Conservation (phyloP, 2,888 invertebrate genomes). For the Caenorhabditis plicata region DNA sequence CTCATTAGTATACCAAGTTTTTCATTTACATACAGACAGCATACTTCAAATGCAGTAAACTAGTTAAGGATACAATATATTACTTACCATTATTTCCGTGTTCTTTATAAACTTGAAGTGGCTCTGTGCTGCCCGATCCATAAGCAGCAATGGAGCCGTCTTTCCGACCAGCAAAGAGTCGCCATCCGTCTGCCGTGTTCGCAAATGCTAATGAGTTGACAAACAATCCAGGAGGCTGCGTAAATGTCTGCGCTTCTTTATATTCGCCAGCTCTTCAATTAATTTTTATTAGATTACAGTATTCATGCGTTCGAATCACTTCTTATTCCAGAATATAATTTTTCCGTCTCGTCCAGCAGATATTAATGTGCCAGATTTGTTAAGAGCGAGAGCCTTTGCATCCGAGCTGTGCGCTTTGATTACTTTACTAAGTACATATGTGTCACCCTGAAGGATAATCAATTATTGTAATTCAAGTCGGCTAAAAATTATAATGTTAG, state of each 20-base stretch:
- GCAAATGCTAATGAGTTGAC: constrained; percentile 52
- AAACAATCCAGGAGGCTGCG: constrained; percentile 26
- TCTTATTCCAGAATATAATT: constrained; percentile 43
- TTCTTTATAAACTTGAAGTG: constrained; percentile 21
- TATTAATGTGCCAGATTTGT: constrained; percentile 32
- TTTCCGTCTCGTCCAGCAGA: constrained; percentile 53
- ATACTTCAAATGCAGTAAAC: constrained; percentile 66
- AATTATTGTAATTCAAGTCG: no score
- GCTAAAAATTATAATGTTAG: no score
- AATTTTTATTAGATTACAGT: constrained; percentile 1
- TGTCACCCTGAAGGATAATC: constrained; percentile 10
- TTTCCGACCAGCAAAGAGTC: constrained; percentile 40
- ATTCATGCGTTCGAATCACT: constrained; percentile 17
- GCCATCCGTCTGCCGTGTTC: constrained; percentile 34
- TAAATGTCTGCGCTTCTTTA: constrained; percentile 6
- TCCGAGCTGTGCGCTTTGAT: constrained; percentile 41
- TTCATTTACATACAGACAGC: constrained; percentile 67
- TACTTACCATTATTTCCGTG: constrained; percentile 41
- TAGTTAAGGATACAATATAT: not conserved
- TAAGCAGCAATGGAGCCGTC: constrained; percentile 54
- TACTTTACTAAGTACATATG: constrained; percentile 22
- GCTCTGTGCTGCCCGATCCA: constrained; percentile 28
- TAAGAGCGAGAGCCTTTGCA: constrained; percentile 31
- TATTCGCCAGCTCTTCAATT: constrained; percentile 35
- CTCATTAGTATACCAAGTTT: constrained; percentile 74